Conservation (phyloP, 1,140 invertebrate genomes). For the Drosophila mauritiana region DNA sequence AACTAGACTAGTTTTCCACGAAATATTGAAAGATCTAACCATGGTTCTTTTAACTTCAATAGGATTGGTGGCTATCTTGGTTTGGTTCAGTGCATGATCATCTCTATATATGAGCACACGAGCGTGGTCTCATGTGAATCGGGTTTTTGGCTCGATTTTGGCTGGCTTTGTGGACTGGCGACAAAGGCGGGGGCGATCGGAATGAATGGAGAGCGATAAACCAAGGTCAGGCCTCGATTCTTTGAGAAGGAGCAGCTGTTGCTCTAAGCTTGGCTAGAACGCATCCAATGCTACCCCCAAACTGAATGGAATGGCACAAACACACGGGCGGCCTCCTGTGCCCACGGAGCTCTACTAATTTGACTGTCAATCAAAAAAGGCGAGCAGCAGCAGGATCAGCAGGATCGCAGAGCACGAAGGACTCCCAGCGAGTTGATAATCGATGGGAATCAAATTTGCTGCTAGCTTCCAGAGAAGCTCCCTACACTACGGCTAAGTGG, state of each 20-base stretch:
- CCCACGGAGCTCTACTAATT: conserved; percentile 61
- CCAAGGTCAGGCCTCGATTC: conserved; percentile 39
- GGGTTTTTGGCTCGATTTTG: conserved; percentile 15
- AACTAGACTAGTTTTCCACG: too few relatives aligned
- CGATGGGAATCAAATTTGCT: conserved; percentile 82
- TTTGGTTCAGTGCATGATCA: conserved; percentile 5
- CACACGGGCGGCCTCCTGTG: conserved; percentile 1
- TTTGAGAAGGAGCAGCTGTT: conserved; percentile 6
- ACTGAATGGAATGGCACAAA: not conserved
- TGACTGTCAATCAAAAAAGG: conserved; percentile 78
- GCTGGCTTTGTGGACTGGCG: conserved; percentile 17
- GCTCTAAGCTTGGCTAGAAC: conserved; percentile 17
- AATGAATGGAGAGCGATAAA: conserved; percentile 40
- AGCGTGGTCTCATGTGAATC: conserved; percentile 6
- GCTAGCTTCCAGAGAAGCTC: conserved; percentile 21
- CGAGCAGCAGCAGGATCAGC: conserved; percentile 15
- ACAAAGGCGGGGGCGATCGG: conserved; percentile 47
- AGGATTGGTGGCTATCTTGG: too few relatives aligned
- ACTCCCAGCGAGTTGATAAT: conserved; percentile 58
- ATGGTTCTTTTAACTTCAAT: not conserved
- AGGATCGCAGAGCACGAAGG: conserved; percentile 1
- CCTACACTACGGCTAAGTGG: conserved; percentile 2
- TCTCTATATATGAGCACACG: not conserved
- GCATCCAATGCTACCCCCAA: conserved; percentile 32
- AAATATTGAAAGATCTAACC: not conserved